Conservation (phyloP, 2,113 vertebrate genomes). For the Nyctibius bracteatus region DNA sequence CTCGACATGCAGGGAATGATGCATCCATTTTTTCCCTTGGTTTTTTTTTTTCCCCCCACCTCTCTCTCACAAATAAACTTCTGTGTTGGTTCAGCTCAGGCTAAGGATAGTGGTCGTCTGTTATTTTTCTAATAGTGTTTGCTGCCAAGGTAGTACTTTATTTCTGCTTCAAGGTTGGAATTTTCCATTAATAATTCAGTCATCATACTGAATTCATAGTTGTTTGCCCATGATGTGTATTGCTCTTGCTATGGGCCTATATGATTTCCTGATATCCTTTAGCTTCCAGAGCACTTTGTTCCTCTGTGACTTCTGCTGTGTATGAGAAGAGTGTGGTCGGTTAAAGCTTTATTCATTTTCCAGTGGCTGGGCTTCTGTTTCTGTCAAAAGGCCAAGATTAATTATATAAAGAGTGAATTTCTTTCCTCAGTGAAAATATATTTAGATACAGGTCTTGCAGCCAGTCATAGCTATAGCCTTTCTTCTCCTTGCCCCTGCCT, state of each 20-base stretch:
- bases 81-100: neutral
- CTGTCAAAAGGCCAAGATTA: neutral
- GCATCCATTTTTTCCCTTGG: neutral
- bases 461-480: neutral
- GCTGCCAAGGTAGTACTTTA: neutral
- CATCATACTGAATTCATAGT: neutral
- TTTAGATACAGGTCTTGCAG: neutral
- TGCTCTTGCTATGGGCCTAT: neutral
- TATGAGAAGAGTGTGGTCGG: neutral
- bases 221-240: neutral
- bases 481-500: neutral
- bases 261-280: neutral
- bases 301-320: neutral
- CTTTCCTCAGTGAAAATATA: neutral
- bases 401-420: neutral
- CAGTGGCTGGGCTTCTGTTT: neutral
- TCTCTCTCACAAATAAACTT: neutral
- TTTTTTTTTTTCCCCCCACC: neutral
- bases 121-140: constrained; percentile 17
- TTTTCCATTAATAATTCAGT: neutral
- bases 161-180: constrained; percentile 27
- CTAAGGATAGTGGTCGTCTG: neutral
- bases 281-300: neutral
- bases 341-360: neutral
- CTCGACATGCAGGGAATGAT: neutral